Conservation (phyloP, 2,113 vertebrate species). For the Hymenochirus boettgeri region DNA sequence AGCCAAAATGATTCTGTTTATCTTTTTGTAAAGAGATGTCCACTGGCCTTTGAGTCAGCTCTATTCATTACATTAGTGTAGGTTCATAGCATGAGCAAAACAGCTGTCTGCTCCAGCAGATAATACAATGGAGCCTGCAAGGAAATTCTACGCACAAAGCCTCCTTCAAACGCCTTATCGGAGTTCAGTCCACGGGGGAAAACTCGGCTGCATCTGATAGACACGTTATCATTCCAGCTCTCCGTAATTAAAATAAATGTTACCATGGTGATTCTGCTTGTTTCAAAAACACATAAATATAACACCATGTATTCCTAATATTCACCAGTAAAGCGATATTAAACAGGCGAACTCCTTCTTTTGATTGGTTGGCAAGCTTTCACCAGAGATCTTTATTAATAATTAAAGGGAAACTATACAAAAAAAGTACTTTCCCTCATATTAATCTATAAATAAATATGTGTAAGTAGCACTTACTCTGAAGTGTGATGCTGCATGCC, state of each 20-base stretch:
- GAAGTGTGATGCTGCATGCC: no score
- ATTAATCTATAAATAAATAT: no score
- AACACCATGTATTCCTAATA: slow-evolving; percentile 37
- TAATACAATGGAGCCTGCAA: slow-evolving; percentile 52
- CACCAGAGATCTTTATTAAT: no score
- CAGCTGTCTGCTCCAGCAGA: slow-evolving; percentile 42
- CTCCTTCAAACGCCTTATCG: slow-evolving; percentile 49
- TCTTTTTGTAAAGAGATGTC: slow-evolving; percentile 9
- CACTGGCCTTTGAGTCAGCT: slow-evolving; percentile 37
- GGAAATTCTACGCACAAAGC: slow-evolving; percentile 46
- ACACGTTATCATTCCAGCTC: slow-evolving; percentile 50
- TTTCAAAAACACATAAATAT: slow-evolving; percentile 18
- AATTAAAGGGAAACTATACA: no score
- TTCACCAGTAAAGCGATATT: no score
- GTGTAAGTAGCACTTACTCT: no score
- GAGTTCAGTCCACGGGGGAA: slow-evolving; percentile 54
- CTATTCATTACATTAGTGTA: slow-evolving; percentile 28
- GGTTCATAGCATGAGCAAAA: slow-evolving; percentile 38
- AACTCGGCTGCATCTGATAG: slow-evolving; percentile 52
- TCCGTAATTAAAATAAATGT: slow-evolving; percentile 59
- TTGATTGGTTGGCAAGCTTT: no score
- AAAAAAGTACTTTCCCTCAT: no score
- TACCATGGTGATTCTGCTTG: slow-evolving; percentile 51
- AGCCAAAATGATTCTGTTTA: slow-evolving; percentile 29
- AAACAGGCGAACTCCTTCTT: no score